Evolutionary conservation across 2,888 invertebrate genomes (phyloP).

Genomic region (Ochropleura leucogaster): DNA sequence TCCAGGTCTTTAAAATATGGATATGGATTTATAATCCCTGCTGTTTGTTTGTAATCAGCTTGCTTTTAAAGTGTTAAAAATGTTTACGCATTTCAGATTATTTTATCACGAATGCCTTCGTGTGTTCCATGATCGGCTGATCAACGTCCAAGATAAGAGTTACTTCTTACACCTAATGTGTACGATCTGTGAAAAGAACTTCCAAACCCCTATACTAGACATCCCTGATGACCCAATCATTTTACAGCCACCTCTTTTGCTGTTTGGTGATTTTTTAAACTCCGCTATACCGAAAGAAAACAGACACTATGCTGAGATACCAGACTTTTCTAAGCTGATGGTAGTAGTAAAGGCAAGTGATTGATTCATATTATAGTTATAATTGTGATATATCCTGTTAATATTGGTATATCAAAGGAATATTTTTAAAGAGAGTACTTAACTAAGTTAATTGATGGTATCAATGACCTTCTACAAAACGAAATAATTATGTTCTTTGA

Average conservation of each 20-base stretch:
- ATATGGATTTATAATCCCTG: too few relatives aligned
- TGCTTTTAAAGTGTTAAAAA: background rate
- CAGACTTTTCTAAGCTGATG: slow-evolving; percentile 93
- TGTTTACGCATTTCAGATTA: slow-evolving; percentile 88
- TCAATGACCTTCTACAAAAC: background rate
- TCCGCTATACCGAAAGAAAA: slow-evolving; percentile 93
- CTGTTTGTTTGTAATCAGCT: background rate
- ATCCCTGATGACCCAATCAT: slow-evolving; percentile 91
- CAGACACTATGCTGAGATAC: slow-evolving; percentile 95
- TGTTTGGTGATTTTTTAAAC: slow-evolving; percentile 96
- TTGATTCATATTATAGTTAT: background rate
- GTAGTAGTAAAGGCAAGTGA: slow-evolving; percentile 91
- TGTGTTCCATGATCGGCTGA: slow-evolving; percentile 97
- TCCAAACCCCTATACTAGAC: slow-evolving; percentile 90
- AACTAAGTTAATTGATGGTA: background rate
- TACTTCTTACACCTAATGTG: slow-evolving; percentile 94
- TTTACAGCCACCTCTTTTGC: slow-evolving; percentile 91
- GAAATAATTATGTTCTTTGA: background rate
- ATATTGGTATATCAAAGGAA: background rate
- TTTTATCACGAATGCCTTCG: slow-evolving; percentile 98
- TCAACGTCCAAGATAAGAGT: slow-evolving; percentile 95
- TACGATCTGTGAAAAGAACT: slow-evolving; percentile 92
- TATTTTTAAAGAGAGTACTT: background rate
- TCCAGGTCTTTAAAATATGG: background rate
- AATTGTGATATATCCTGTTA: background rate